Base-by-base conservation (phyloP, 23 tunicate species). In the Trididemnum nubilum region DNA sequence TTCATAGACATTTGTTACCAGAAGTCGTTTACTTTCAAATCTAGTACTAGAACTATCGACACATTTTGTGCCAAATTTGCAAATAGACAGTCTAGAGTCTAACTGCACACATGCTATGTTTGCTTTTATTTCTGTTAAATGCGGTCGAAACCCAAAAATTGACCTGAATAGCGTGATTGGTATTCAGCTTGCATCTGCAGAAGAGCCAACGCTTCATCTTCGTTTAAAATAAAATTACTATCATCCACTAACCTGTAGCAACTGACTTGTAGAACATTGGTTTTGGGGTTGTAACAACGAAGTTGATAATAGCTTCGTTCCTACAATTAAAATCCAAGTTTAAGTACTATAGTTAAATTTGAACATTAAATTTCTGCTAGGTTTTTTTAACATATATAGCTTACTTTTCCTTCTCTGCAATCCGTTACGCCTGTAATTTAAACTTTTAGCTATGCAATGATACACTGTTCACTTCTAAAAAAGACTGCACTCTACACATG, bases 271-370 rank as follows among this genome's bases (percentile, higher is more conserved):
- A 61, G 26, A 61, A 61, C 26, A 61, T 61, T 61, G 67, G 29
- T 61, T 61, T 61, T 24, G 67, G 67, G 5, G 67, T 61, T 12
- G 67, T 24, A 61, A 61, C n/a, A 61, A 61, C 26, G n/a, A 15
- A 12, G 26, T 61, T 61, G 67, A 61, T 4, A n/a, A 61, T 61
- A 24, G 67, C 67, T 61, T 61, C 67, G 22, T 26, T 61, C 26
- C 67, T 61, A 49, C 57, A 49, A 49, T 49, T 49, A 49, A 9
- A 49, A 49, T 49, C 57, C 57, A 49, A 49, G 57, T 49, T 49
- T 12, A 49, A 18, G n/a, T n/a, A n/a, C n/a, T n/a, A 49, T 18
- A 49, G 57, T 49, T 49, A 49, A 9, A 18, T 49, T 49, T 49
- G 12, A 9, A 49, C 57, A 49, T 49, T 49, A 18, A 9, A 9